Evolutionary conservation across 2,113 vertebrate species (phyloP).

Genomic region (Zosterops pallidus): DNA sequence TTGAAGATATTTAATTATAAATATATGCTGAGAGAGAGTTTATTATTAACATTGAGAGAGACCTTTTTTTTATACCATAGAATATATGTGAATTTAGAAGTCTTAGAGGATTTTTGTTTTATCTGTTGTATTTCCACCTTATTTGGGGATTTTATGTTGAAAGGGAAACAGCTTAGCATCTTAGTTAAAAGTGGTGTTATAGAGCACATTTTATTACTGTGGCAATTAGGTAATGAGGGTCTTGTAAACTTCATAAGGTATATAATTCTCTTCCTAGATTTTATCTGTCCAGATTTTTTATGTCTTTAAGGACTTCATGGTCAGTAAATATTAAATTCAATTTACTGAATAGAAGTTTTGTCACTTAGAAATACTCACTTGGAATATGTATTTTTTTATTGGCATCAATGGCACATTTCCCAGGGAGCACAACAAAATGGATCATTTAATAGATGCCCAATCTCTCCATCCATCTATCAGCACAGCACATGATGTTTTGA

Average conservation of each 20-base stretch:
- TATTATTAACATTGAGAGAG: background rate
- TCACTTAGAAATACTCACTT: conserved; percentile 77
- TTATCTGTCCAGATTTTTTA: conserved; percentile 53
- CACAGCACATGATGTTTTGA: conserved; percentile 81
- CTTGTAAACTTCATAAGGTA: conserved; percentile 50
- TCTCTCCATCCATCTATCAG: conserved; percentile 84
- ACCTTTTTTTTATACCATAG: background rate
- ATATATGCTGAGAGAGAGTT: conserved; percentile 31
- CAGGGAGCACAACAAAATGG: conserved; percentile 80
- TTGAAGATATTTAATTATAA: conserved; percentile 52
- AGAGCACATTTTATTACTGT: background rate
- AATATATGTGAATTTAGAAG: background rate
- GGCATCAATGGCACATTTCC: conserved; percentile 82
- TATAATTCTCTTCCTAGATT: conserved; percentile 56
- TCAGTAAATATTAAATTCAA: conserved; percentile 81
- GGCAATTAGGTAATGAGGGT: conserved; percentile 20
- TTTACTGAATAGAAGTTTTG: conserved; percentile 76
- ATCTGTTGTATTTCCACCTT: background rate
- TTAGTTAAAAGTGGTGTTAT: background rate
- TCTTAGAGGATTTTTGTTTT: conserved; percentile 26
- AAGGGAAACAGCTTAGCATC: background rate
- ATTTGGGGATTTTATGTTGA: background rate
- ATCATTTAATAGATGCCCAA: conserved; percentile 86
- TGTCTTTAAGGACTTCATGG: conserved; percentile 71
- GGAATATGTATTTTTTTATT: conserved; percentile 85